phyloP scores from a whole-genome alignment of 2,113 vertebrate genomes.

The Amia ocellicauda region DNA sequence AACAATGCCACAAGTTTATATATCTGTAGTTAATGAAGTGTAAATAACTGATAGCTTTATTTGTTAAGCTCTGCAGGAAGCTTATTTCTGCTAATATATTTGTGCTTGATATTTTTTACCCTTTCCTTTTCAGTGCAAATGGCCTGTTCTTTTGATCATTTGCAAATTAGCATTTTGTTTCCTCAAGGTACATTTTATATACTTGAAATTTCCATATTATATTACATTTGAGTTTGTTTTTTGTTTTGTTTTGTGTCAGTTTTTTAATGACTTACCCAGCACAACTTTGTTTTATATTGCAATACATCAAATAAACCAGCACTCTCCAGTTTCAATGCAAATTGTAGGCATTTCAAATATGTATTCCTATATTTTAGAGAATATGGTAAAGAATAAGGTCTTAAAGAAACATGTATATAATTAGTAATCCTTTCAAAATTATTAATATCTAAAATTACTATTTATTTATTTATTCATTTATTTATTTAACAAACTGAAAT shows the following conservation, averaged over 20 bases:
- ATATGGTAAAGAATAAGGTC: no score
- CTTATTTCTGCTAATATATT: constrained; percentile 32
- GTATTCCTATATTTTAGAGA: no score
- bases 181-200: no score
- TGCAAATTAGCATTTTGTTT: not conserved
- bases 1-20: constrained; percentile 34
- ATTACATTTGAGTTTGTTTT: not conserved
- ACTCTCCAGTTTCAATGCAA: no score
- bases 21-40: constrained; percentile 56
- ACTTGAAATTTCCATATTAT: not conserved
- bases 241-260: no score
- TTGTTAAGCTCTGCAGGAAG: constrained; percentile 40
- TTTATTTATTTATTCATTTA: no score
- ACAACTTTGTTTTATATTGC: constrained; percentile 3
- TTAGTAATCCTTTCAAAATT: no score
- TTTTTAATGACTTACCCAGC: not conserved
- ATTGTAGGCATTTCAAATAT: no score
- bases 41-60: constrained; percentile 53
- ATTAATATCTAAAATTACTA: no score
- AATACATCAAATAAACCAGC: no score
- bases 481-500: no score
- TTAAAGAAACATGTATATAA: no score
- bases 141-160: not conserved
- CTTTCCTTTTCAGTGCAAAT: constrained; percentile 26
- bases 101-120: constrained; percentile 33